Evolutionary conservation across 2,888 invertebrate genomes (phyloP), one percentile per base, ranked within the genome.

Genomic region (Cataglyphis livida): DNA sequence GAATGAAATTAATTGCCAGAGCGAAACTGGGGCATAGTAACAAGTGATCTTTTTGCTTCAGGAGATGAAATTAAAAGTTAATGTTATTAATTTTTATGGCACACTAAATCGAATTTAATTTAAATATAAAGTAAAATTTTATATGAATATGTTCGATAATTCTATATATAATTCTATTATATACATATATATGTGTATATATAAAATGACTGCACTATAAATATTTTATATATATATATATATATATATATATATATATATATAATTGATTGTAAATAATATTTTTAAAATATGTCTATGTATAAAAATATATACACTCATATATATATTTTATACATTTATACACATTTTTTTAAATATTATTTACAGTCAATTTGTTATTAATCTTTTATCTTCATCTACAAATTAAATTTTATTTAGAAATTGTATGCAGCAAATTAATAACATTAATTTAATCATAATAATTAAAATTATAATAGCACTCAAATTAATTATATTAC

Each of bases 1-100:
- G 82, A 79, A 83, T 66, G 35, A 71, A 75, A 81, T 85, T 81
- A 78, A 82, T 38, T 48, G 65, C 44, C 44, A 62, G 62, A 44
- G 61, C 57, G n/a, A 75, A 81, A 85, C 57, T 41, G 57, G 85
- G 76, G 62, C 85, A 44, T 28, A 10, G 18, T 76, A 57, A 78
- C 44, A 12, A 78, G 57, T 68, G 25, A 78, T 70, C 21, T 70
- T 78, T 78, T 68, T 59, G 41, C 41, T 21, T 15, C 41, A 28
- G 15, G 9, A 57, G 68, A 44, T 78, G 32, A 21, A 38, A 18
- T 44, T 48, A 18, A 7, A 51, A n/a, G 6, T 54, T 54, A 57
- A 78, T 44, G 25, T 59, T 57, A 41, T 76, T 78, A 70, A 70
- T 70, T 57, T 21, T 41, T 18, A 57, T 15, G n/a, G 25, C 21